These are phyloP conservation scores for Parthenolecanium corni DNA, from an alignment of 2,888 invertebrate genomes.

Conservation along the genomic window DNA sequence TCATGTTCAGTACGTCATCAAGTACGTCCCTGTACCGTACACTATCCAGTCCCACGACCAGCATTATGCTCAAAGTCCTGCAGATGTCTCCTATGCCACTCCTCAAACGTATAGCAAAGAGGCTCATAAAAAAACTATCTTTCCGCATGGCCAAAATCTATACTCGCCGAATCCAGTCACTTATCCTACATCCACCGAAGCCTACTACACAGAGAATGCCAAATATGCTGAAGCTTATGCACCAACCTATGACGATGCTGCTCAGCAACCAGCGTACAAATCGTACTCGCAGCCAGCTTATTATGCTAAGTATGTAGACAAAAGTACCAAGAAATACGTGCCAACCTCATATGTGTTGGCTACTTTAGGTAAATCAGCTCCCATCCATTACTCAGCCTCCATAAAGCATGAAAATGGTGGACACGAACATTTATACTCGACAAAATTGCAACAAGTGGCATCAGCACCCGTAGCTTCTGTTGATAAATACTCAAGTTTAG, in stretches of 20 bases:
- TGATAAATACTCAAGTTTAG: slow-evolving; percentile 16
- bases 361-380: slow-evolving; percentile 8
- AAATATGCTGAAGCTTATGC: slow-evolving; percentile 16
- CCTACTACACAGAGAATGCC: slow-evolving; percentile 3
- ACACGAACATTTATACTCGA: neutral
- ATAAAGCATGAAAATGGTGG: slow-evolving; percentile 7
- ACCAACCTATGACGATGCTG: neutral
- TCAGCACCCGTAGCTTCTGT: slow-evolving; percentile 14
- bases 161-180: slow-evolving; percentile 1
- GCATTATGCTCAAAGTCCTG: neutral
- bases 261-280: neutral
- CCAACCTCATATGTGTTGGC: slow-evolving; percentile 18
- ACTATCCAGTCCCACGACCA: neutral
- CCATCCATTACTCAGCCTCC: slow-evolving; percentile 9
- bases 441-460: neutral
- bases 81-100: slow-evolving; percentile 5
- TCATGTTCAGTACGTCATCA: slow-evolving; percentile 13
- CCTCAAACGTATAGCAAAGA: neutral
- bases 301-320: slow-evolving; percentile 6
- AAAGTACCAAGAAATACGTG: slow-evolving; percentile 20
- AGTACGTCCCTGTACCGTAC: slow-evolving; percentile 18
- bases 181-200: slow-evolving; percentile 6
- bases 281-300: slow-evolving; percentile 4
- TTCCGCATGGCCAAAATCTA: neutral
- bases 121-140: too few species aligned